Base-by-base conservation (phyloP, 2,797 vertebrate genomes). In the Rhyacichthys aspro region DNA sequence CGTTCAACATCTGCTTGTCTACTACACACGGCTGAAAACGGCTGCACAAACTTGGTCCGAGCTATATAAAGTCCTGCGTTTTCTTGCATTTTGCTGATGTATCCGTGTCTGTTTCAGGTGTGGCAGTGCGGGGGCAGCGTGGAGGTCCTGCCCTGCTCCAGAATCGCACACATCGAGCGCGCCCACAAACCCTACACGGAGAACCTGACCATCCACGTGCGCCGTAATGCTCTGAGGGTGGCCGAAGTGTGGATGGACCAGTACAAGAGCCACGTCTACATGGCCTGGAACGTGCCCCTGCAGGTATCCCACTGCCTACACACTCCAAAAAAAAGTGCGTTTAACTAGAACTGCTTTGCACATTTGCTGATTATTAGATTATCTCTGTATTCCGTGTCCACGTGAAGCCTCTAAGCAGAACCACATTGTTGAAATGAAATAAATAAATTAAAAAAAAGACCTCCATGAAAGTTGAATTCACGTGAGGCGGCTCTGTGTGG, bases 191-290 rank as follows among this genome's bases (percentile, higher is more conserved):
- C 97, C 0, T 98, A 98, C 88, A 98, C 97, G 0, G 91, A 94
- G 59, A 94, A 98, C 75, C 92, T 98, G 66, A 94, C 96, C 0
- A 91, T 90, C 2, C 94, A 97, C 0, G 94, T 98, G 38, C 94
- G 97, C 0, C 91, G 97, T 7, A 98, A 98, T 0, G 96, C 97
- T 0, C 91, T 98, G 23, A 86, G 97, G 57, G 95, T 94, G 72
- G 97, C 97, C 0, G 96, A 98, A 72, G 96, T 98, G 45, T 98
- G 97, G 97, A 98, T 98, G 97, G 97, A 98, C 15, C 94, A 97
- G 70, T 95, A 96, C 71, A 97, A 94, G 86, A 96, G 91, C 68
- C 96, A 98, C 0, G 96, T 98, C 59, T 98, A 98, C 72, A 98
- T 98, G 97, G 97, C 97, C 1, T 98, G 96, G 97, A 98, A 98